These are phyloP conservation scores for Urocitellus parryii DNA, from an alignment of 2,113 vertebrate species.

Conservation along the genomic window DNA sequence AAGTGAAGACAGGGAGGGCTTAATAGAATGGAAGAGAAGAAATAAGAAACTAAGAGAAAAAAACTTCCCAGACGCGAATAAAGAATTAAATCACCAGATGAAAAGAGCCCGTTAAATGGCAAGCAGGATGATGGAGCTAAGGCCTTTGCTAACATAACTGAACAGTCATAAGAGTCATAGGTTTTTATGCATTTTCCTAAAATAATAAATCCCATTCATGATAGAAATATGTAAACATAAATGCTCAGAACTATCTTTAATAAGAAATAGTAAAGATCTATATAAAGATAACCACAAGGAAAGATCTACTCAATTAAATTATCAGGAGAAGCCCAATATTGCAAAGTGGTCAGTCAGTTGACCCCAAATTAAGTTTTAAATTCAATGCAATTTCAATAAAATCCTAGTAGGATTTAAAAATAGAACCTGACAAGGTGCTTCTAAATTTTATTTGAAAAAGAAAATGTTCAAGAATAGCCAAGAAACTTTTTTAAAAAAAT, in stretches of 20 bases:
- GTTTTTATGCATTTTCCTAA: not conserved
- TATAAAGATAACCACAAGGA: not conserved
- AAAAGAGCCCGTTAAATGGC: not conserved
- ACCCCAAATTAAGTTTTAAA: constrained; percentile 59
- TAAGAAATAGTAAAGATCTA: not conserved
- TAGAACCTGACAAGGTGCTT: constrained; percentile 7
- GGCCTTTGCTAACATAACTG: not conserved
- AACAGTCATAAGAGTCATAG: not conserved
- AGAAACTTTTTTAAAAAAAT: not conserved
- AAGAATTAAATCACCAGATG: not conserved
- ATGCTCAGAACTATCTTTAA: constrained; percentile 2
- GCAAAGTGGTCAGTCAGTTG: not conserved
- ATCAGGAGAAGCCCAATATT: not conserved
- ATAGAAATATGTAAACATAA: constrained; percentile 19
- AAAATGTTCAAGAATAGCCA: constrained; percentile 22
- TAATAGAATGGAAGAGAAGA: not conserved
- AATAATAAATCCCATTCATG: not conserved
- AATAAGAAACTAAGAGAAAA: constrained; percentile 15
- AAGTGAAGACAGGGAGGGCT: not conserved
- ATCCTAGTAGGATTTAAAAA: not conserved
- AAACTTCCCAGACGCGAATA: not conserved
- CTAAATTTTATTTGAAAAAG: constrained; percentile 38
- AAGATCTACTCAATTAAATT: not conserved
- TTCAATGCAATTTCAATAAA: constrained; percentile 27
- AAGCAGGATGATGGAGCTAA: not conserved